phyloP scores from a whole-genome alignment of 2,797 vertebrate species.

The Alca torda region DNA sequence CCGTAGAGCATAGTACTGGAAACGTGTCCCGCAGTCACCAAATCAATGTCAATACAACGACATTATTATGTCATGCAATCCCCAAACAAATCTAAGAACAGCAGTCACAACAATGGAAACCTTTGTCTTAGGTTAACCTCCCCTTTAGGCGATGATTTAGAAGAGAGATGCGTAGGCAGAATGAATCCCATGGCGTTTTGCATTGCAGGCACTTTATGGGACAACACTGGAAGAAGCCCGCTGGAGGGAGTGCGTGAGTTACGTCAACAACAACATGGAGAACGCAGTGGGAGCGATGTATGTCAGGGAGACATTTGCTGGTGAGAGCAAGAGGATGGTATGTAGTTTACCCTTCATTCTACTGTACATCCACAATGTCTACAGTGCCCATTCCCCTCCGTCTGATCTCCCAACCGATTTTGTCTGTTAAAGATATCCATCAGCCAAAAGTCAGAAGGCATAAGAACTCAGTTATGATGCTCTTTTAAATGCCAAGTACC shows the following conservation, averaged over 20 bases:
- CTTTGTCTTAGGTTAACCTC: neutral
- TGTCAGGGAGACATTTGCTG: constrained; percentile 88
- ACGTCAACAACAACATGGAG: constrained; percentile 96
- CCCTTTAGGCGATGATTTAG: neutral
- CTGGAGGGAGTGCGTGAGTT: constrained; percentile 94
- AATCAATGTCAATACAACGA: neutral
- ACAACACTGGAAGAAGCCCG: constrained; percentile 91
- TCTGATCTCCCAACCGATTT: neutral
- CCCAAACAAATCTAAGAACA: no score
- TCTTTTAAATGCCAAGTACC: neutral
- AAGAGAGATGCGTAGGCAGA: neutral
- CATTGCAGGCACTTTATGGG: constrained; percentile 86
- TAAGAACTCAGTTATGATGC: neutral
- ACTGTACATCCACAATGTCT: neutral
- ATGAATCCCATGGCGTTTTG: neutral
- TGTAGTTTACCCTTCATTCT: constrained; percentile 55
- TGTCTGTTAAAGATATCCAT: neutral
- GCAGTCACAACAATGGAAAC: neutral
- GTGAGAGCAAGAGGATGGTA: constrained; percentile 94
- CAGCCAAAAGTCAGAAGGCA: neutral
- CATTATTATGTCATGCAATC: accelerated
- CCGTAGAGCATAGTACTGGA: neutral
- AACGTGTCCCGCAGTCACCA: neutral
- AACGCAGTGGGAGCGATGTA: constrained; percentile 93
- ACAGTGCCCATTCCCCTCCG: neutral